Conservation (phyloP, 1,140 invertebrate genomes). For the Paralvinella palmiformis region DNA sequence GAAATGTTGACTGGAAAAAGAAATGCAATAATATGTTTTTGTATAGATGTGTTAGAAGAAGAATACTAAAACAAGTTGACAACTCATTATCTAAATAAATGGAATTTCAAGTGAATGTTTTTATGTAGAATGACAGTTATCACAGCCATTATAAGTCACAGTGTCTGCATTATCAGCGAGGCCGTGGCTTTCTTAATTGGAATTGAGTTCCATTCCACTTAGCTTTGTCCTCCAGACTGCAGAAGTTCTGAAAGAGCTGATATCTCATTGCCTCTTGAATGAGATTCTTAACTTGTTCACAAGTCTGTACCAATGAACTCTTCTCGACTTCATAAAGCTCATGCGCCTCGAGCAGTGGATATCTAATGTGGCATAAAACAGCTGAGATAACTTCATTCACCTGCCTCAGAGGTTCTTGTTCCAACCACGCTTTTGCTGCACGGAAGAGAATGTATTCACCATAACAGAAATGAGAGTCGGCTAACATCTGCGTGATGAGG, state of each 20-base stretch:
- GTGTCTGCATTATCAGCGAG: no score
- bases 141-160: no score
- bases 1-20: no score
- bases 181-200: no score
- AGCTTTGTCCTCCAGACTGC: constrained; percentile 7
- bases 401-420: background rate
- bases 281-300: background rate
- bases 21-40: no score
- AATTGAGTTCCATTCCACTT: constrained; percentile 13
- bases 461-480: constrained; percentile 18
- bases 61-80: no score
- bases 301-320: constrained; percentile 2
- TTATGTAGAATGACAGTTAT: no score
- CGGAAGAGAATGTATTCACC: constrained; percentile 16
- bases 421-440: constrained; percentile 16
- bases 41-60: no score
- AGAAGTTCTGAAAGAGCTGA: constrained; percentile 10
- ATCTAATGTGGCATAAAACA: constrained; percentile 13
- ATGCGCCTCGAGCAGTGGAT: constrained; percentile 10
- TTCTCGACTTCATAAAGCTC: constrained; percentile 14
- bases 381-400: background rate
- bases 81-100: no score
- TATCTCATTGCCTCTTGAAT: constrained; percentile 18
- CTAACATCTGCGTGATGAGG: constrained; percentile 12
- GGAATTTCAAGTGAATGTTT: no score